These are phyloP conservation scores for Thaleichthys pacificus DNA, from an alignment of 2,797 vertebrate species.

Conservation along the genomic window DNA sequence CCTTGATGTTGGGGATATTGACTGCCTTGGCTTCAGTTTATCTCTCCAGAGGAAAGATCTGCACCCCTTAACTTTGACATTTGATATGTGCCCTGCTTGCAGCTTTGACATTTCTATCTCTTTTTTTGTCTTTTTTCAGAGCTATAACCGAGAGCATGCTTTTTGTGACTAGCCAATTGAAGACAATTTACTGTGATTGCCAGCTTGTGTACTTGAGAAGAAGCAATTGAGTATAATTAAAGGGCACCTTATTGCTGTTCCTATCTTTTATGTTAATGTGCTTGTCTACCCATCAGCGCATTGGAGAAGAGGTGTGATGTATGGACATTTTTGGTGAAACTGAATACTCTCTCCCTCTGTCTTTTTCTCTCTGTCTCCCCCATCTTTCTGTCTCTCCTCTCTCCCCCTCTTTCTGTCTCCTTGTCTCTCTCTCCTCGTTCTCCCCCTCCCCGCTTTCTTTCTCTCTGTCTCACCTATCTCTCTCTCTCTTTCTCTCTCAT, in stretches of 20 bases:
- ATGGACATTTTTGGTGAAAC: not conserved
- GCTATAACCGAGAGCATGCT: not conserved
- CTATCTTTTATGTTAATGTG: not conserved
- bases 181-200: not conserved
- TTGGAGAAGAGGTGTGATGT: not conserved
- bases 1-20: not conserved
- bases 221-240: not conserved
- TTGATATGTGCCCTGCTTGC: not conserved
- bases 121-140: not conserved
- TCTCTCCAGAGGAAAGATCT: not conserved
- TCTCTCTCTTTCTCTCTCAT: not conserved
- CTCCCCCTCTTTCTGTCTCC: not conserved
- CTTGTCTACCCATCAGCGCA: not conserved
- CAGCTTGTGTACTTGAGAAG: not conserved
- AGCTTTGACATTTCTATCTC: not conserved
- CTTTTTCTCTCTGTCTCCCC: not conserved
- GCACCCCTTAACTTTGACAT: not conserved
- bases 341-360: not conserved
- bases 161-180: slow-evolving; percentile 1
- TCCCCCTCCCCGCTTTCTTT: not conserved
- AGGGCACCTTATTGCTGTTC: not conserved
- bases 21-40: not conserved
- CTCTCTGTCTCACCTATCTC: not conserved
- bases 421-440: not conserved
- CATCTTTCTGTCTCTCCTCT: not conserved